Evolutionary conservation across 2,113 vertebrate genomes (phyloP).

Genomic region (Muscicapa adusta): DNA sequence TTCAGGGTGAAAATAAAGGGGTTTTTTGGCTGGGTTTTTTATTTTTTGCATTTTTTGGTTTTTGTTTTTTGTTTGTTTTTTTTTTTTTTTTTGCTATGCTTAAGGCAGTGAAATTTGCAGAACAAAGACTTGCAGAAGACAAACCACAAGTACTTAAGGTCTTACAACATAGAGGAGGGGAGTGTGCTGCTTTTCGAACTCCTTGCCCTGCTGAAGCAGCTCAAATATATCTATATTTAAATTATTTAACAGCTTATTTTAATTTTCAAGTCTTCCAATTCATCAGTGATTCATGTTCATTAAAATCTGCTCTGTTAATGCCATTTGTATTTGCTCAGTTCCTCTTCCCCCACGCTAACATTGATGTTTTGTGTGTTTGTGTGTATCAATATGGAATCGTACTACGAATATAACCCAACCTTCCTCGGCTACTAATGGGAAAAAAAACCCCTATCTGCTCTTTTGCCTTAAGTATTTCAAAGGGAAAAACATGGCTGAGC

Average conservation of each 20-base stretch:
- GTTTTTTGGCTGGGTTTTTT: background rate
- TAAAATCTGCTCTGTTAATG: background rate
- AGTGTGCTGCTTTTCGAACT: background rate
- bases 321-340: background rate
- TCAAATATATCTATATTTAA: background rate
- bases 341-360: accelerated
- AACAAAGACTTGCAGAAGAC: background rate
- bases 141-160: background rate
- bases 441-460: background rate
- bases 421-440: background rate
- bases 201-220: background rate
- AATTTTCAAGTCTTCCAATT: background rate
- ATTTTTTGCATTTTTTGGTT: too few relatives aligned
- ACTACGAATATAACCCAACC: background rate
- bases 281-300: background rate
- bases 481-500: background rate
- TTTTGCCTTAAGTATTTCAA: constrained; percentile 32
- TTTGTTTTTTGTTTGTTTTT: too few relatives aligned
- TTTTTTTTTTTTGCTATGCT: background rate
- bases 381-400: accelerated
- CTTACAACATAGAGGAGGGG: background rate
- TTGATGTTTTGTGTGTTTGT: background rate
- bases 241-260: background rate
- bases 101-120: background rate
- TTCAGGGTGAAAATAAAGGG: background rate